Conservation (phyloP, 1,140 invertebrate genomes). For the Heterodera carotae region DNA sequence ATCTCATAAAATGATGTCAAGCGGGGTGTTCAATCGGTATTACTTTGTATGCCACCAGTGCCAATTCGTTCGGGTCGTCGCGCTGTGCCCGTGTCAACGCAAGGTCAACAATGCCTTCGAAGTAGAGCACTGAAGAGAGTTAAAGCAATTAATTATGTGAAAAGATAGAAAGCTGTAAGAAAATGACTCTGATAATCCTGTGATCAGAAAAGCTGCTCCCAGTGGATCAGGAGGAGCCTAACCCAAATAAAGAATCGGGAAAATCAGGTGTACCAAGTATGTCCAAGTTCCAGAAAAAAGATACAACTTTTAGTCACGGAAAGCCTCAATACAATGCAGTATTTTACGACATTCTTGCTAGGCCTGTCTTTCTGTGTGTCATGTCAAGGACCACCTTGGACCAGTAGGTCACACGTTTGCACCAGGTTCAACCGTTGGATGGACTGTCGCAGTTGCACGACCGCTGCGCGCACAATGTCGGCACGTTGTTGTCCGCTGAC, state of each 20-base stretch:
- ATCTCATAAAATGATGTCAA: not conserved
- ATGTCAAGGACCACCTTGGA: slow-evolving; percentile 43
- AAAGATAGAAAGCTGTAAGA: too few relatives aligned
- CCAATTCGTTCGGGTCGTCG: slow-evolving; percentile 83
- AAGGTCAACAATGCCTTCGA: slow-evolving; percentile 84
- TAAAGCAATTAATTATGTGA: not conserved
- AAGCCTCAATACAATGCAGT: too few relatives aligned
- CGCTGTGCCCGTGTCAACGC: slow-evolving; percentile 80
- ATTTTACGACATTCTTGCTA: too few relatives aligned
- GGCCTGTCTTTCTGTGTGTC: too few relatives aligned
- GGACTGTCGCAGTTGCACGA: slow-evolving; percentile 24
- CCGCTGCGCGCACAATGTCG: slow-evolving; percentile 29
- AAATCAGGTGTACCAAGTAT: too few relatives aligned
- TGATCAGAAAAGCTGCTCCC: too few relatives aligned
- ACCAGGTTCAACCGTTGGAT: slow-evolving; percentile 40
- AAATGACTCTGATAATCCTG: too few relatives aligned
- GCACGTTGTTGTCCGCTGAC: not conserved
- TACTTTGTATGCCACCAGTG: slow-evolving; percentile 78
- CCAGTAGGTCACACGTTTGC: slow-evolving; percentile 38
- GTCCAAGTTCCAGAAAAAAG: too few relatives aligned
- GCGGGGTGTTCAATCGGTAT: not conserved
- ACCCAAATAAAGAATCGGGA: too few relatives aligned
- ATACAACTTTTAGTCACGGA: too few relatives aligned
- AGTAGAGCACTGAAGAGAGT: slow-evolving; percentile 66
- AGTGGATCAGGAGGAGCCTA: too few relatives aligned